Evolutionary conservation across 2,888 invertebrate genomes (phyloP).

Genomic region (Parasteatoda lunata): DNA sequence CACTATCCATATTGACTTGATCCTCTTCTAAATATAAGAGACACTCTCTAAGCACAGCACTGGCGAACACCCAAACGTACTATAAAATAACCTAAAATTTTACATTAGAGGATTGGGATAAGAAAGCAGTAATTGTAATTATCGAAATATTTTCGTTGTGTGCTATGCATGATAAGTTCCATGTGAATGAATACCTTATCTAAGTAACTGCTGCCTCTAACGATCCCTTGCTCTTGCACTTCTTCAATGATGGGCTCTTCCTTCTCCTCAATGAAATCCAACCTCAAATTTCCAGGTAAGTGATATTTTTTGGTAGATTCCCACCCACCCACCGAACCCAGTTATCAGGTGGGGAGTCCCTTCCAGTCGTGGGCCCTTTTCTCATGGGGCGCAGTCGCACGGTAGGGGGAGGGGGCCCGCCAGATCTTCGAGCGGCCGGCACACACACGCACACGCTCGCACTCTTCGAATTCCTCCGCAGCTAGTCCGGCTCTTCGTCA

Average conservation of each 20-base stretch:
- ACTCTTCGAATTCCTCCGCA: constrained; percentile 57
- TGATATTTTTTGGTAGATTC: constrained; percentile 31
- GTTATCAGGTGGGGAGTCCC: constrained; percentile 60
- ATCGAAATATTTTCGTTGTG: constrained; percentile 46
- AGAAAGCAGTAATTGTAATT: background rate
- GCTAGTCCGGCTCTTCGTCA: constrained; percentile 41
- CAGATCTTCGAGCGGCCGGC: constrained; percentile 27
- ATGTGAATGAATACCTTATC: constrained; percentile 23
- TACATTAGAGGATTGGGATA: constrained; percentile 15
- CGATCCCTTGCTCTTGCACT: constrained; percentile 20
- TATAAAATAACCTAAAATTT: constrained; percentile 52
- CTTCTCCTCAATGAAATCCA: background rate
- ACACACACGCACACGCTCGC: constrained; percentile 39
- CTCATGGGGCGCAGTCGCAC: constrained; percentile 42
- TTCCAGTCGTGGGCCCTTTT: constrained; percentile 29
- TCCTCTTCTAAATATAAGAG: constrained; percentile 2
- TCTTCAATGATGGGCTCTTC: constrained; percentile 20
- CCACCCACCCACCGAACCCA: constrained; percentile 65
- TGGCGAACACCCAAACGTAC: constrained; percentile 22
- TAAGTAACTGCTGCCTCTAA: constrained; percentile 43
- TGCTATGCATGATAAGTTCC: constrained; percentile 28
- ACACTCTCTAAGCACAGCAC: constrained; percentile 1
- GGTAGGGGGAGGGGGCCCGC: constrained; percentile 31
- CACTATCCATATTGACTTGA: constrained; percentile 43
- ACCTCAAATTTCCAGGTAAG: constrained; percentile 15